A percentile compares a stretch with the other conserved stretches of the same genome.
Evolutionary conservation across 2,888 invertebrate genomes (phyloP).

Genomic region (Hypomecis atomaria): DNA sequence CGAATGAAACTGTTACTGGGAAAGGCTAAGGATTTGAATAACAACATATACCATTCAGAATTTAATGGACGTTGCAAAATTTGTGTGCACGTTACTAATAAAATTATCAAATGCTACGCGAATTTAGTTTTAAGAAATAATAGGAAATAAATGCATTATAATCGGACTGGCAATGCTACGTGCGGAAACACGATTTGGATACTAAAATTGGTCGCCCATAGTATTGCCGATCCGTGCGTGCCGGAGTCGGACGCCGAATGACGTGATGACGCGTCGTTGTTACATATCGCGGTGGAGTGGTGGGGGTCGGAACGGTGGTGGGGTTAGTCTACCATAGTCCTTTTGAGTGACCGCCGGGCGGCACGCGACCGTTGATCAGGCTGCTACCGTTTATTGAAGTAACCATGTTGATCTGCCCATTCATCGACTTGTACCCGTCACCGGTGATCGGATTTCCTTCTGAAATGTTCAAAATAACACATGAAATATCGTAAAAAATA

Average conservation of each 20-base stretch:
- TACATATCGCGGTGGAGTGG: slow-evolving; percentile 45
- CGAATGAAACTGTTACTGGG: slow-evolving; percentile 75
- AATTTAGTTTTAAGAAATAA: slow-evolving; percentile 60
- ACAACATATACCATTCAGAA: slow-evolving; percentile 79
- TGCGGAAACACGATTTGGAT: neutral
- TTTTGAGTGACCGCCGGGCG: slow-evolving; percentile 88
- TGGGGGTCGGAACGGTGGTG: slow-evolving; percentile 45
- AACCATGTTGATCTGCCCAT: slow-evolving; percentile 84
- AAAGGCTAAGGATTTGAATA: slow-evolving; percentile 81
- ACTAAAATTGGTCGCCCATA: slow-evolving; percentile 34
- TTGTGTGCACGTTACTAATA: slow-evolving; percentile 51
- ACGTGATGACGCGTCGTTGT: slow-evolving; percentile 41
- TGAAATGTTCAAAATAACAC: slow-evolving; percentile 58
- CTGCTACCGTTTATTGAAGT: slow-evolving; percentile 76
- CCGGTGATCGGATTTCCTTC: slow-evolving; percentile 86
- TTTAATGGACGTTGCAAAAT: slow-evolving; percentile 60
- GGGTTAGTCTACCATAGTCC: slow-evolving; percentile 86
- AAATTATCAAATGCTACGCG: slow-evolving; percentile 56
- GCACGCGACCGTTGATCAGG: slow-evolving; percentile 83
- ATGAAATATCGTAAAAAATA: neutral
- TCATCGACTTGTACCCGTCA: slow-evolving; percentile 84
- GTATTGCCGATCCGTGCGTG: slow-evolving; percentile 48
- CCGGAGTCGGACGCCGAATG: slow-evolving; percentile 41
- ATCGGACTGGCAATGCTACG: slow-evolving; percentile 46
- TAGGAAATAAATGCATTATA: slow-evolving; percentile 71